Percentiles rank a stretch among this genome's conserved stretches.
Evolutionary conservation across 2,797 vertebrate genomes (phyloP).

Genomic region (Phoeniculus purpureus): DNA sequence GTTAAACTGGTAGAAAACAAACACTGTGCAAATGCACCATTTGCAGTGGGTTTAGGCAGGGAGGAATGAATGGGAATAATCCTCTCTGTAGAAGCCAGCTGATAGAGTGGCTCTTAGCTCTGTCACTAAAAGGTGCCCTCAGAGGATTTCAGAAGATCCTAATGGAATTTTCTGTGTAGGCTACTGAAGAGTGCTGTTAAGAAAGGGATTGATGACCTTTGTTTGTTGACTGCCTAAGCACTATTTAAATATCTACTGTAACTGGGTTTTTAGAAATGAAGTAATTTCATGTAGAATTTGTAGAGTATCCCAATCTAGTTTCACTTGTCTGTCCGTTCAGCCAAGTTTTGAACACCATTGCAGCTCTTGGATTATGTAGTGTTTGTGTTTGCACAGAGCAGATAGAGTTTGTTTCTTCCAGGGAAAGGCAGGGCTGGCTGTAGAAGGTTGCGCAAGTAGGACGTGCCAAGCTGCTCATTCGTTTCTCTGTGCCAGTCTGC

Average conservation of each 20-base stretch:
- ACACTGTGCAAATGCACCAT: background rate
- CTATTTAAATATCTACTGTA: background rate
- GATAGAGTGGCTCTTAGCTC: background rate
- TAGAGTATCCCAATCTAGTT: background rate
- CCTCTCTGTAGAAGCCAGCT: background rate
- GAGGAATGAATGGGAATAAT: background rate
- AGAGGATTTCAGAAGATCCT: background rate
- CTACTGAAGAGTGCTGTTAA: background rate
- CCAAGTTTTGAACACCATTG: background rate
- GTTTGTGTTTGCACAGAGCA: background rate
- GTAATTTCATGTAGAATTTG: background rate
- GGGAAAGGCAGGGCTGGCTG: background rate
- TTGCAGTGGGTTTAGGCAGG: background rate
- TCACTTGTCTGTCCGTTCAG: background rate
- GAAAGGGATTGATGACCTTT: background rate
- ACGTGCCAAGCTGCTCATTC: background rate
- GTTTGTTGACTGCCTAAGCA: background rate
- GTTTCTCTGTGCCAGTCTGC: slow-evolving; percentile 16
- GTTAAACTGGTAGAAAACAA: background rate
- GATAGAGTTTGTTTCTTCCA: background rate
- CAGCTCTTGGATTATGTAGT: background rate
- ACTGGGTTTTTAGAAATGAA: background rate
- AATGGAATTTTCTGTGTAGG: background rate
- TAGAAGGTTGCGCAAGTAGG: slow-evolving; percentile 23
- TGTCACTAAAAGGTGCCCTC: background rate